phyloP scores from a whole-genome alignment of 2,888 invertebrate species.

The Petrolisthes cinctipes region DNA sequence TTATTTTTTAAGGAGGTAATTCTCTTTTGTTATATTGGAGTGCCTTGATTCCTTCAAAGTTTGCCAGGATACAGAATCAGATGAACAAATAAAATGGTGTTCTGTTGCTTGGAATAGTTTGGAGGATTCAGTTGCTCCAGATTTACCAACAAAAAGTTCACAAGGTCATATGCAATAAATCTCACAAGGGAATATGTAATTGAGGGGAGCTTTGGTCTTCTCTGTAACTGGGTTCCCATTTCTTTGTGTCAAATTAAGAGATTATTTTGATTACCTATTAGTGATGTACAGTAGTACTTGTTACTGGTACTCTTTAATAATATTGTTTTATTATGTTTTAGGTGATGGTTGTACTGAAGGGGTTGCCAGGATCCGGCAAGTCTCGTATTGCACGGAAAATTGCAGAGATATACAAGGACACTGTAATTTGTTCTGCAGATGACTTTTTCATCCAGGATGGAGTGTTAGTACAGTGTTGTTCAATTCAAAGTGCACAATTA shows the following conservation, averaged over 20 bases:
- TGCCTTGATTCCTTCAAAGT: too few relatives aligned
- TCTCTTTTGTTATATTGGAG: not conserved
- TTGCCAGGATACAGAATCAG: too few relatives aligned
- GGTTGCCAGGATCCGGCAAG: constrained; percentile 53
- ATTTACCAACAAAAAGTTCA: not conserved
- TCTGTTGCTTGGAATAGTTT: too few relatives aligned
- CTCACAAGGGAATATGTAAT: too few relatives aligned
- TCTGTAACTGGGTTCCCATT: not conserved
- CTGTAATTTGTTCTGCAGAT: constrained; percentile 69
- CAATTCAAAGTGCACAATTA: not conserved
- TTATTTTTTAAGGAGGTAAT: too few relatives aligned
- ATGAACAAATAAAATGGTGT: too few relatives aligned
- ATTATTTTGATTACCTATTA: too few relatives aligned
- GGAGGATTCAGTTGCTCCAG: too few relatives aligned
- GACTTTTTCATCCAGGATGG: constrained; percentile 66
- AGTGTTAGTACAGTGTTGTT: constrained; percentile 26
- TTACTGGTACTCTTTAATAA: not conserved
- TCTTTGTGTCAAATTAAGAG: too few relatives aligned
- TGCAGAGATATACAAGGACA: constrained; percentile 20
- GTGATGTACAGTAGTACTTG: too few relatives aligned
- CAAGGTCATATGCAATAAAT: not conserved
- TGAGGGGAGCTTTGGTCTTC: not conserved
- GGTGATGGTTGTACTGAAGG: constrained; percentile 41
- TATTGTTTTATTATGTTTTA: not conserved
- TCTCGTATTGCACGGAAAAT: constrained; percentile 26